These are phyloP conservation scores for Gastrophysa polygoni DNA, from an alignment of 2,888 invertebrate genomes.

Conservation along the genomic window DNA sequence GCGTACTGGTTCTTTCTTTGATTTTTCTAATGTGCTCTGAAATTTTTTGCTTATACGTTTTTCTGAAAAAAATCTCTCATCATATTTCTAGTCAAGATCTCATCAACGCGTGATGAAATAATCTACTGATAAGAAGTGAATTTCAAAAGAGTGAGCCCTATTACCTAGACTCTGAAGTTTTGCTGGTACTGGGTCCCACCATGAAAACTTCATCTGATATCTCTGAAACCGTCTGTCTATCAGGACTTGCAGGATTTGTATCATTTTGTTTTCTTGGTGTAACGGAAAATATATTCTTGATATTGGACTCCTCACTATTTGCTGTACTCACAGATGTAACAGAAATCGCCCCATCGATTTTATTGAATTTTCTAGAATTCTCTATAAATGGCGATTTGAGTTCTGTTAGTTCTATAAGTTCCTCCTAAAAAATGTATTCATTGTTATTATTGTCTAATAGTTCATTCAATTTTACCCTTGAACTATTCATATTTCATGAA, in stretches of 20 bases:
- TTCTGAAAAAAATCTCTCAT: conserved; percentile 23
- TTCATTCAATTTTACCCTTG: not conserved
- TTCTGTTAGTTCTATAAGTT: conserved; percentile 40
- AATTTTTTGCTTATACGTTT: conserved; percentile 56
- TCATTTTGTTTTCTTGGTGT: conserved; percentile 28
- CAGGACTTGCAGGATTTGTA: conserved; percentile 25
- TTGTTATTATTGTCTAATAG: not conserved
- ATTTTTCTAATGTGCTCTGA: conserved; percentile 53
- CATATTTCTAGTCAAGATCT: no score
- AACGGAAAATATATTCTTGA: conserved; percentile 34
- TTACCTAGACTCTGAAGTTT: not conserved
- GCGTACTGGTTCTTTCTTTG: conserved; percentile 51
- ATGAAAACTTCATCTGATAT: conserved; percentile 42
- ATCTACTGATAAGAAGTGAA: no score
- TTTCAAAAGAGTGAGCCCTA: no score
- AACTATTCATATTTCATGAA: conserved; percentile 6
- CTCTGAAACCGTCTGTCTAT: conserved; percentile 36
- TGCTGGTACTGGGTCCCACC: conserved; percentile 7
- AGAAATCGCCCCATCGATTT: conserved; percentile 23
- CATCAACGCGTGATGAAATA: no score
- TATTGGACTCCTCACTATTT: conserved; percentile 24
- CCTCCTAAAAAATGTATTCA: conserved; percentile 33
- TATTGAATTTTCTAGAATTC: conserved; percentile 26
- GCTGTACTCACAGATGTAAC: conserved; percentile 17
- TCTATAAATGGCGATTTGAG: conserved; percentile 33